Evolutionary conservation across 1,140 invertebrate genomes (phyloP).

Genomic region (Amyelois transitella): DNA sequence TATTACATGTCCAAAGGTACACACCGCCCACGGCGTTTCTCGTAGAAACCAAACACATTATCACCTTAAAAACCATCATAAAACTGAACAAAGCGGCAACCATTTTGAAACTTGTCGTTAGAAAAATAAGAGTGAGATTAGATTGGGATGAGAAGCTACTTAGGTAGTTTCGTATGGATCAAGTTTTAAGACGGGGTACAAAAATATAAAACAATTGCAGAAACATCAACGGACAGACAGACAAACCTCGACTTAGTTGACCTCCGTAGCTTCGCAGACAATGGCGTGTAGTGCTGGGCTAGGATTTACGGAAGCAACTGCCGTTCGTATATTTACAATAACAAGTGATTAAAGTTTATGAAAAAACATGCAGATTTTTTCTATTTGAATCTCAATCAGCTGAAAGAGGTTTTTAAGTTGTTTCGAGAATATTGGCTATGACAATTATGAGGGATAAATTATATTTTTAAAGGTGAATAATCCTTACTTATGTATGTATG

Average conservation of each 20-base stretch:
- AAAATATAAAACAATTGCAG: slow-evolving; percentile 69
- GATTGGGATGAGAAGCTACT: background rate
- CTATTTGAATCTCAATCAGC: too few relatives aligned
- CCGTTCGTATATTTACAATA: background rate
- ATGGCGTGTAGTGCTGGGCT: slow-evolving; percentile 16
- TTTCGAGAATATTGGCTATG: too few relatives aligned
- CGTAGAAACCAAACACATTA: background rate
- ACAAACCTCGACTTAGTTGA: slow-evolving; percentile 50
- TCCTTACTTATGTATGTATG: too few relatives aligned
- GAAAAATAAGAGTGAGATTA: background rate
- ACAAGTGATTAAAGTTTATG: background rate
- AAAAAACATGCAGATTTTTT: background rate
- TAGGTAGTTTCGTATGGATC: background rate
- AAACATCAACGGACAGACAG: slow-evolving; percentile 42
- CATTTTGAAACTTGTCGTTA: background rate
- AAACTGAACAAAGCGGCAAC: background rate
- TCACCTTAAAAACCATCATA: background rate
- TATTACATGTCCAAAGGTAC: slow-evolving; percentile 62
- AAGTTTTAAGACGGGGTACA: slow-evolving; percentile 24
- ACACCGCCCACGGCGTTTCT: slow-evolving; percentile 56
- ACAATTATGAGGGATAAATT: too few relatives aligned
- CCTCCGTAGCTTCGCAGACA: slow-evolving; percentile 37
- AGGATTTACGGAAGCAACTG: background rate
- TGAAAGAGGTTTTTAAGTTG: too few relatives aligned
- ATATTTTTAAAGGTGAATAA: too few relatives aligned